phyloP scores from a whole-genome alignment of 1,140 invertebrate genomes.

The Agraylea sexmaculata region DNA sequence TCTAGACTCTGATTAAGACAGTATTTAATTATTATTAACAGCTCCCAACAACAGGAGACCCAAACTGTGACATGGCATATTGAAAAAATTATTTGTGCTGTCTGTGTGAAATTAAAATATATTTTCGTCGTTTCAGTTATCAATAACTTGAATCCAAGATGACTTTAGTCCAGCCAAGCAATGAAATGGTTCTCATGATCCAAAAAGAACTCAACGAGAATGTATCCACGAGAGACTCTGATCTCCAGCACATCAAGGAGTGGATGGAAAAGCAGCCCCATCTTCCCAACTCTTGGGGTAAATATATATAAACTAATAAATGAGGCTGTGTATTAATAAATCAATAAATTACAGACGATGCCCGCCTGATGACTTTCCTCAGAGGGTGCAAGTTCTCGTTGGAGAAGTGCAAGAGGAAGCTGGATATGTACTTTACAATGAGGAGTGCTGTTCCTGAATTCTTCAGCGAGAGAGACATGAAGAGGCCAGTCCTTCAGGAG shows the following conservation, averaged over 20 bases:
- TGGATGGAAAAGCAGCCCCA: conserved; percentile 67
- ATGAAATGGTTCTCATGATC: conserved; percentile 61
- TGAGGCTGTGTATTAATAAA: conserved; percentile 2
- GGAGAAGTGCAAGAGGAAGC: conserved; percentile 74
- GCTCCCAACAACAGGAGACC: too few relatives aligned
- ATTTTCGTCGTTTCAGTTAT: too few relatives aligned
- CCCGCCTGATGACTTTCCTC: conserved; percentile 67
- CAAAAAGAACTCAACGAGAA: conserved; percentile 66
- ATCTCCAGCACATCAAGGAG: conserved; percentile 58
- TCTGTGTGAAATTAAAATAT: too few relatives aligned
- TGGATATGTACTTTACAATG: conserved; percentile 83
- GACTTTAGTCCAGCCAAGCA: conserved; percentile 59
- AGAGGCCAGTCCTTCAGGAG: conserved; percentile 54
- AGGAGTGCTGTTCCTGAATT: conserved; percentile 70
- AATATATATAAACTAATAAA: conserved; percentile 5
- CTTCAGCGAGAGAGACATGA: conserved; percentile 63
- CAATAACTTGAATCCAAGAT: conserved; percentile 34
- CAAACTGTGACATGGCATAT: too few relatives aligned
- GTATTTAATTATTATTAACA: too few relatives aligned
- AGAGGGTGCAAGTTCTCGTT: conserved; percentile 78
- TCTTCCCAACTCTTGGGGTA: conserved; percentile 59
- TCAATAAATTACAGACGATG: conserved; percentile 51
- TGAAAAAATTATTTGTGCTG: too few relatives aligned
- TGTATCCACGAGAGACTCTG: conserved; percentile 48
- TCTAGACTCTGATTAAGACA: too few relatives aligned